Base-by-base conservation (phyloP, 1,140 invertebrate genomes). In the Antheraea mylitta region DNA sequence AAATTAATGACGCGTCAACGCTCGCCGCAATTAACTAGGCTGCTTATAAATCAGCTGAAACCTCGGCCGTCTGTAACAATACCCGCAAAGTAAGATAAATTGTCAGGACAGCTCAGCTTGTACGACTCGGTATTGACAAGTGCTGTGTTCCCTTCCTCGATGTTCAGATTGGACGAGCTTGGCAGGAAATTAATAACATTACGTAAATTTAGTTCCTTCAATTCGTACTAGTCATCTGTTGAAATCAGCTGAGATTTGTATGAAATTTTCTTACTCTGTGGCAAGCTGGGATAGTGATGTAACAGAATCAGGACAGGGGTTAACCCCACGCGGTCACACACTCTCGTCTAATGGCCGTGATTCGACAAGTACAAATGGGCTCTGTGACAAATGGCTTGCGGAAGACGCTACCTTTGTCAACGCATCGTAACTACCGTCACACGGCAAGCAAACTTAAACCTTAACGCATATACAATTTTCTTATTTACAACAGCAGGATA, bases 281-380 rank as follows among this genome's bases (percentile, higher is more conserved):
- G 67, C 75, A 48, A 30, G 19, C 70, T 66, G 58, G 36, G 72
- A 69, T 67, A 66, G 71, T 71, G 70, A 72, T 60, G 76, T 78
- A 67, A 73, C 79, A 58, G 64, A 80, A 74, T 86, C 71, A 64
- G 81, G 63, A 85, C 83, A 73, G 58, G 74, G 77, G 71, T 74
- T 79, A 80, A 84, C 82, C 86, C 84, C 85, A 80, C 79, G 86
- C 85, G 87, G 89, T 90, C 86, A 87, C 89, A 87, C 86, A 89
- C 87, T 85, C 87, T 75, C 81, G 76, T 90, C 87, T 91, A 91
- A 91, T 91, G 88, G 87, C 83, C 81, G 89, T 89, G 89, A 91
- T 90, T 91, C 89, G 89, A 90, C 89, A 90, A 89, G 89, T 90
- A 91, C 89, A 91, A 91, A 91, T 91, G 88, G 89, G 81, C 68